phyloP scores from a whole-genome alignment of 2,113 vertebrate species.

The Euleptes europaea region DNA sequence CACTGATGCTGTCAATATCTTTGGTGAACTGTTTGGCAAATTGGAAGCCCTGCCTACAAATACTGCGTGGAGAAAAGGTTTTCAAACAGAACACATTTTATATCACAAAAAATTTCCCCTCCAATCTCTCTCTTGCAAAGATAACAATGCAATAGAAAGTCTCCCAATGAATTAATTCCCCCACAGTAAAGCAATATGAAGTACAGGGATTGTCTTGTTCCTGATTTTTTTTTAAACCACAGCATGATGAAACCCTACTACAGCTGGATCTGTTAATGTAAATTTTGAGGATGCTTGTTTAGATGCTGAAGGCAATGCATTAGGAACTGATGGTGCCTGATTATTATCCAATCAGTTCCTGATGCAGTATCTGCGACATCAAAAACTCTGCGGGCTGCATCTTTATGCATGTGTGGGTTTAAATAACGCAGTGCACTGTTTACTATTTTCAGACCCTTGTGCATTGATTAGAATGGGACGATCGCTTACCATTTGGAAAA shows the following conservation, averaged over 20 bases:
- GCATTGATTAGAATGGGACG: neutral
- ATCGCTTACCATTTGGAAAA: neutral
- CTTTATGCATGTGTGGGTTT: neutral
- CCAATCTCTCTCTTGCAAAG: no score
- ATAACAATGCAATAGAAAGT: neutral
- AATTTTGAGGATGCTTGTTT: constrained; percentile 79
- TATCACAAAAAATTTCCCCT: neutral
- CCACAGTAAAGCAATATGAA: no score
- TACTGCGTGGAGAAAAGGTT: neutral
- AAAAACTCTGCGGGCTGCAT: constrained; percentile 75
- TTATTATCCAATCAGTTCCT: constrained; percentile 98
- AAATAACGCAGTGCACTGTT: neutral
- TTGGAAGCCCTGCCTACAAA: neutral
- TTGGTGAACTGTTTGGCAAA: neutral
- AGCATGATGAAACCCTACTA: neutral
- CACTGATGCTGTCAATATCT: neutral
- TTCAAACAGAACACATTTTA: neutral
- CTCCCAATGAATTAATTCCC: no score
- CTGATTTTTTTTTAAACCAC: no score
- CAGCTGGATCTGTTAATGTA: neutral
- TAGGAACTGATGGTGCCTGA: constrained; percentile 89
- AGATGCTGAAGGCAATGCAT: constrained; percentile 99
- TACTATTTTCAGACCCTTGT: neutral
- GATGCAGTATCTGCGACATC: constrained; percentile 99
- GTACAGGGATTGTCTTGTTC: no score